Base-by-base conservation (phyloP, 1,140 invertebrate species). In the Littorina saxatilis region DNA sequence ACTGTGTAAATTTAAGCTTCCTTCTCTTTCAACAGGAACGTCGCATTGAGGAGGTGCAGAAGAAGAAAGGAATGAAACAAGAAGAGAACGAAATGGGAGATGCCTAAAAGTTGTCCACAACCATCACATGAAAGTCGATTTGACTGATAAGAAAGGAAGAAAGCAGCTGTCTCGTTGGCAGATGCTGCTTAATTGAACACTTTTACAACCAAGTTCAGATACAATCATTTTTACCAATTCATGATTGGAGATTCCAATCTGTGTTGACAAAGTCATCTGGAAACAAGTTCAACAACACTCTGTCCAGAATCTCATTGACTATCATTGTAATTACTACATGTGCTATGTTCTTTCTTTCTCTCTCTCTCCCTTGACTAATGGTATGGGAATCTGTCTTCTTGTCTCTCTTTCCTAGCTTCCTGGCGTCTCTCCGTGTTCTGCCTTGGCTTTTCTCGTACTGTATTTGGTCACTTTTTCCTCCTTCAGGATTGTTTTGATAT, bases 21-120 rank as follows among this genome's bases (percentile, higher is more conserved):
- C n/a, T n/a, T n/a, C n/a, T n/a, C n/a, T n/a, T n/a, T 84, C 94
- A 94, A 58, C 92, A 97, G 96, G 96, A 97, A 92, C 95, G 95
- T 88, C 96, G 96, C 88, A 96, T 96, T 66, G 96, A 96, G 90
- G 92, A 96, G 85, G 96, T 97, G 81, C 95, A 96, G 87, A 96
- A 96, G 93, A 90, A 90, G 83, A 78, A 80, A 63, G 79, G 68
- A 58, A 17, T 20, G 23, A 47, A 52, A 76, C 27, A 70, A 37
- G 58, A 68, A 13, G 63, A 77, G 50, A 40, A 68, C 39, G 73
- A 72, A n/a, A 61, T n/a, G 15, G 52, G 35, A 39, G 70, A 72
- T 39, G 68, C 35, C 15, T 80, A 80, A 23, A 37, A 40, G 32
- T 35, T 35, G n/a, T 68, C 35, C 50, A 11, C 23, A 39, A 20